Percentiles rank a stretch among this genome's conserved stretches.
Conservation (phyloP, 2,888 invertebrate genomes). For the Zhuqinia jingwanae region DNA sequence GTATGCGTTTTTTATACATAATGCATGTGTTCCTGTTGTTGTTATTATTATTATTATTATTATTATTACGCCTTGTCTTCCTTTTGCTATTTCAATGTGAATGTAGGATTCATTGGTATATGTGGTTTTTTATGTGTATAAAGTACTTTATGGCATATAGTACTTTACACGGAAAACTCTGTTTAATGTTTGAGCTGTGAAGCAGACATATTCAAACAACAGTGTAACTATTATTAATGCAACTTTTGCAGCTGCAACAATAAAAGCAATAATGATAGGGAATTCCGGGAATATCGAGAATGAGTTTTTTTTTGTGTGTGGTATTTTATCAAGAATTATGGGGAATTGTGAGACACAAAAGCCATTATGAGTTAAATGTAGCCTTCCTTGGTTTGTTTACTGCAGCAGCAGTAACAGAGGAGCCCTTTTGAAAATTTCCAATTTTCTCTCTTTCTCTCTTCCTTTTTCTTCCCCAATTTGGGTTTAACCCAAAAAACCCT, state of each 20-base stretch:
- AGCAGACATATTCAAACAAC: no score
- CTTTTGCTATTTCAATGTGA: background rate
- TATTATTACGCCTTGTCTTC: background rate
- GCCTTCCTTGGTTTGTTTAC: background rate
- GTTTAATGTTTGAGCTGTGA: background rate
- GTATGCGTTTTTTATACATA: no score
- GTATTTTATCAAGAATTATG: background rate
- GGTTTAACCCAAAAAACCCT: background rate
- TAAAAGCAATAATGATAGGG: background rate
- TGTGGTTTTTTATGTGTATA: background rate
- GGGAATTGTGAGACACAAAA: background rate
- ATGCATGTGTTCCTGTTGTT: no score
- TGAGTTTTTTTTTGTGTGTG: no score
- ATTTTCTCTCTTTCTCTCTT: background rate
- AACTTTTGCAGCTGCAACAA: constrained; percentile 4
- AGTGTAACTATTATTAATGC: constrained; percentile 2
- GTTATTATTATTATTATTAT: background rate
- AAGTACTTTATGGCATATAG: no score
- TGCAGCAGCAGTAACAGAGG: background rate
- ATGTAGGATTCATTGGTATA: no score
- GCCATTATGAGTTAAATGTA: background rate
- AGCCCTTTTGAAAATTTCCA: constrained; percentile 6
- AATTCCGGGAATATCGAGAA: background rate
- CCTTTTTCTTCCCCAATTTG: no score
- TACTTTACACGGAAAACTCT: background rate